These are phyloP conservation scores for Drosophila micromelanica DNA, from an alignment of 1,140 invertebrate genomes.

Conservation along the genomic window DNA sequence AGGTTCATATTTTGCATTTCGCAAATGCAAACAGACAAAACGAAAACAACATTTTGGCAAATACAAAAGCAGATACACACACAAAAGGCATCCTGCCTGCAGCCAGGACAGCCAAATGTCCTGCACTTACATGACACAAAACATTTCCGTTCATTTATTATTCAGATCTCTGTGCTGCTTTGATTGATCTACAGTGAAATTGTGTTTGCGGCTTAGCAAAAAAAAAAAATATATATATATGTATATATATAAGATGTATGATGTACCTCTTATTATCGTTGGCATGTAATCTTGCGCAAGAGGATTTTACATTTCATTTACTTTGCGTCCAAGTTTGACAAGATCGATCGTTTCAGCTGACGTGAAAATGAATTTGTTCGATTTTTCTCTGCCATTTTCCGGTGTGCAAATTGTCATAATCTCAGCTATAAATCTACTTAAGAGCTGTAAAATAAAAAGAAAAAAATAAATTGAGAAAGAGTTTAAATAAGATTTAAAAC, in stretches of 20 bases:
- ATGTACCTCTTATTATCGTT: slow-evolving; percentile 11
- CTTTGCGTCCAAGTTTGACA: slow-evolving; percentile 43
- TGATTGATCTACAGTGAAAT: slow-evolving; percentile 74
- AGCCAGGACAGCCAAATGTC: slow-evolving; percentile 38
- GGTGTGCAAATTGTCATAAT: slow-evolving; percentile 9
- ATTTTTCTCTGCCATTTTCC: slow-evolving; percentile 11
- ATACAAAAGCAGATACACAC: slow-evolving; percentile 49
- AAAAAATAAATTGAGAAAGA: too few species aligned
- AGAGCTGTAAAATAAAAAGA: not conserved
- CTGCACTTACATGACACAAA: slow-evolving; percentile 47
- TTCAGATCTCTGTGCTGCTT: not conserved
- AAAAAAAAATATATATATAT: slow-evolving; percentile 7
- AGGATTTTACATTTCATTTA: slow-evolving; percentile 70
- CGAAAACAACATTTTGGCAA: slow-evolving; percentile 52
- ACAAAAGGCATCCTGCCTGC: slow-evolving; percentile 59
- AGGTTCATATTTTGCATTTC: slow-evolving; percentile 73
- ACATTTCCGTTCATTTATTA: slow-evolving; percentile 66
- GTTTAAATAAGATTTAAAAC: too few species aligned
- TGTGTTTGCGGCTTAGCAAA: slow-evolving; percentile 64
- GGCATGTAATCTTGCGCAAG: slow-evolving; percentile 37
- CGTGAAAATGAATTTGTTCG: slow-evolving; percentile 14
- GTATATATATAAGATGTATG: slow-evolving; percentile 4
- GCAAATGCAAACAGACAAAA: slow-evolving; percentile 61
- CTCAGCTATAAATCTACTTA: slow-evolving; percentile 4
- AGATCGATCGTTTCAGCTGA: slow-evolving; percentile 52